Evolutionary conservation across 2,888 invertebrate species (phyloP).

Genomic region (Chalcosyrphus nemorum): DNA sequence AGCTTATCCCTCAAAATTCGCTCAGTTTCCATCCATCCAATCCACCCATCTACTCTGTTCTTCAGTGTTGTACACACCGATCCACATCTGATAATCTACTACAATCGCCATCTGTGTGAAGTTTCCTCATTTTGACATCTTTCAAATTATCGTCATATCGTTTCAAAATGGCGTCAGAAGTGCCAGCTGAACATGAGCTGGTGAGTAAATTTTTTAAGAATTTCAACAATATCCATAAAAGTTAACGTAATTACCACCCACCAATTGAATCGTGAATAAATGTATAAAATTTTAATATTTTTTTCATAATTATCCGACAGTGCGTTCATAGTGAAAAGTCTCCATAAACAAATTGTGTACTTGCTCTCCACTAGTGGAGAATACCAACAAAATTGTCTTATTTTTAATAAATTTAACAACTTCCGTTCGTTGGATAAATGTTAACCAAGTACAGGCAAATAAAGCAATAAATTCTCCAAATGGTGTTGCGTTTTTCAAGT

Average conservation of each 20-base stretch:
- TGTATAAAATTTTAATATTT: not conserved
- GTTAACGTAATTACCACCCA: conserved; percentile 15
- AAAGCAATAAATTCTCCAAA: conserved; percentile 9
- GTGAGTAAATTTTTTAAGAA: conserved; percentile 74
- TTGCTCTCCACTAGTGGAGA: not conserved
- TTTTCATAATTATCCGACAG: not conserved
- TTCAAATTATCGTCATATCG: conserved; percentile 70
- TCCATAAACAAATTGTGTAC: conserved; percentile 42
- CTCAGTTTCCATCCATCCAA: conserved; percentile 35
- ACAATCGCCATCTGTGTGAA: conserved; percentile 28
- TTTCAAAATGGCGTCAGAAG: conserved; percentile 79
- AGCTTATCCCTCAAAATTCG: conserved; percentile 35
- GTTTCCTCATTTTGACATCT: conserved; percentile 66
- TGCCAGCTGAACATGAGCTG: conserved; percentile 76
- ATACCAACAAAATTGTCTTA: conserved; percentile 45
- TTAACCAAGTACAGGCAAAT: conserved; percentile 10
- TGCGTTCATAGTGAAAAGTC: conserved; percentile 19
- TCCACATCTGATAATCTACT: conserved; percentile 37
- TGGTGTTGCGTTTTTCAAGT: conserved; percentile 11
- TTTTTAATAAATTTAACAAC: conserved; percentile 62
- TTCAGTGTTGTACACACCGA: not conserved
- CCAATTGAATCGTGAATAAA: not conserved
- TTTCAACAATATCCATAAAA: conserved; percentile 15
- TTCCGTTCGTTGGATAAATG: conserved; percentile 54
- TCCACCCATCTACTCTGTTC: conserved; percentile 17